These are phyloP conservation scores for Ceratina japonica DNA, from an alignment of 1,140 invertebrate genomes.

Conservation along the genomic window DNA sequence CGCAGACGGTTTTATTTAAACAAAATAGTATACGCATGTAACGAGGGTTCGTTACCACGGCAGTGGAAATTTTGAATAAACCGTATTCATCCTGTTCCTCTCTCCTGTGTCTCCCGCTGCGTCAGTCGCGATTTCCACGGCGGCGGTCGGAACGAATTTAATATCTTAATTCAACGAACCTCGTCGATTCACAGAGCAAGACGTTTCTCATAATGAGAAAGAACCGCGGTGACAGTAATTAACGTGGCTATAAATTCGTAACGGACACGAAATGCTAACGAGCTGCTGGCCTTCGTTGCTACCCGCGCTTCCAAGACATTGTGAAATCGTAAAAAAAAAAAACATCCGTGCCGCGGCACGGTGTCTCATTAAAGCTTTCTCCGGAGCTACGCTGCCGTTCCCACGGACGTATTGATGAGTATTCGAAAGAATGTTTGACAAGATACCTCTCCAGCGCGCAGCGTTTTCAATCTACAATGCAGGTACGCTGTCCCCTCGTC, in stretches of 20 bases:
- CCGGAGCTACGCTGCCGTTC: not conserved
- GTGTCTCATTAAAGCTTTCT: constrained; percentile 29
- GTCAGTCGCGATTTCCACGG: too few relatives aligned
- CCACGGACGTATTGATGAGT: constrained; percentile 4
- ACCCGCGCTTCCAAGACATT: not conserved
- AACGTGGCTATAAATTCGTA: constrained; percentile 23
- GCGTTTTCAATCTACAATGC: not conserved
- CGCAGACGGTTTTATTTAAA: constrained; percentile 9
- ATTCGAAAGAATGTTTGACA: constrained; percentile 2
- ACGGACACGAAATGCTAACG: constrained; percentile 19
- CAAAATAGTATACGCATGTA: constrained; percentile 24
- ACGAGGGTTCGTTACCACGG: constrained; percentile 35
- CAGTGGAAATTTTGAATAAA: constrained; percentile 36
- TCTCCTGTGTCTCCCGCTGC: not conserved
- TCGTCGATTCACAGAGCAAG: constrained; percentile 5
- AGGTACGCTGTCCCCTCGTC: not conserved
- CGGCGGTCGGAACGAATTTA: not conserved
- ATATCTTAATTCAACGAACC: constrained; percentile 22
- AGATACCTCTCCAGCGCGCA: not conserved
- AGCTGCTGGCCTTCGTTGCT: not conserved
- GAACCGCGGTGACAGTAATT: constrained; percentile 24
- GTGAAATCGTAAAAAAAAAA: constrained; percentile 26
- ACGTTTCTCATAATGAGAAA: constrained; percentile 16
- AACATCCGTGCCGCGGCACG: not conserved
- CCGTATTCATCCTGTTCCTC: not conserved